Evolutionary conservation across 2,797 vertebrate species (phyloP), one percentile per base, ranked within the genome.

Genomic region (Sparus aurata): DNA sequence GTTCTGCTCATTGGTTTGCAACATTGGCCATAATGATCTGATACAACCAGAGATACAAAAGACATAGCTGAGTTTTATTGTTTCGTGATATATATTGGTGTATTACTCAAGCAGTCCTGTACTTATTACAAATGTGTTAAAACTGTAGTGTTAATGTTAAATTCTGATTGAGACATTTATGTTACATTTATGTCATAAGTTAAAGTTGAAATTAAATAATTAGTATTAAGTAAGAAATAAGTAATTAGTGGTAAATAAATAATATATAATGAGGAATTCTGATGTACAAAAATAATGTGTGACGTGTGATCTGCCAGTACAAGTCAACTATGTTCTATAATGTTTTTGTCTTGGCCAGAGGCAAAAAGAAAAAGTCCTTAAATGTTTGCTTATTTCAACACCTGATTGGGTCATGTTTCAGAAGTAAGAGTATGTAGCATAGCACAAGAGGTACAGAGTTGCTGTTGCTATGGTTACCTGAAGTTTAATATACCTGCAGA

Each of bases 391-490:
- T 7, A 43, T 47, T 74, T 58, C 0, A 55, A 59, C 27, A 16
- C 1, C n/a, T 66, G n/a, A 17, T 59, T 53, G 6, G 23, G 54
- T 57, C 22, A 59, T 34, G 1, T 49, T 49, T 18, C 3, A 47
- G 20, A 12, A 63, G 22, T 53, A 18, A 12, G 16, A 30, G 15
- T 34, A 41, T 18, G 22, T 58, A 69, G 43, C 2, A 18, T 63
- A 6, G 30, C 25, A 6, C 8, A 16, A 59, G 10, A 61, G 20
- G 11, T 49, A 69, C 52, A 47, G 54, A 52, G 20, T 25, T 7
- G 9, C 23, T 45, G 80, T 71, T 88, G n/a, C 80, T 61, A 79
- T 81, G 68, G 83, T 69, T 75, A 87, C 75, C 41, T 62, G 30
- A 12, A 55, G 41, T 77, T 53, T 52, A 55, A 63, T 18, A 54